phyloP scores from a whole-genome alignment of 2,113 vertebrate species.

The Pedionomus torquatus region DNA sequence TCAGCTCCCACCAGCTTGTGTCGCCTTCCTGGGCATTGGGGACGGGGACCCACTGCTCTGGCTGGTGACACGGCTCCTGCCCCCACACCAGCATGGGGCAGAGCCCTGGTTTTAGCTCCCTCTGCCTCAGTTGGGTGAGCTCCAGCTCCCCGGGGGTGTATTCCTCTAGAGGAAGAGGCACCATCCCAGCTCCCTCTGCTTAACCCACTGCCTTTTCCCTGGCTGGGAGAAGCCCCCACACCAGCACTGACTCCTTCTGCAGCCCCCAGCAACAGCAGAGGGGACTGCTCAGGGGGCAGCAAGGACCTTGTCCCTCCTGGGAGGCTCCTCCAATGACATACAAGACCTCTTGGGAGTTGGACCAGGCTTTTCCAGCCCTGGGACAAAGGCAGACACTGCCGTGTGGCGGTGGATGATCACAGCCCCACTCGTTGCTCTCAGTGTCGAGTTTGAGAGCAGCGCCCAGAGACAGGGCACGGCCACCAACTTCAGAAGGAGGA shows the following conservation, averaged over 20 bases:
- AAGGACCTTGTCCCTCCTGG: not conserved
- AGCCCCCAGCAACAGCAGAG: not conserved
- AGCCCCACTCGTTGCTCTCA: rapidly evolving
- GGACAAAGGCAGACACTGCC: not conserved
- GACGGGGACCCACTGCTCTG: rapidly evolving
- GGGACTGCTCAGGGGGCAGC: not conserved
- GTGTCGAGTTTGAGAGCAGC: not conserved
- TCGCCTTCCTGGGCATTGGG: rapidly evolving
- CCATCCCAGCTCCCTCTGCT: not conserved
- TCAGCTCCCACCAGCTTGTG: rapidly evolving
- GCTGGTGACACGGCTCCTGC: not conserved
- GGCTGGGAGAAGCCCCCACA: not conserved
- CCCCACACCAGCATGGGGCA: rapidly evolving
- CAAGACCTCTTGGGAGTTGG: not conserved
- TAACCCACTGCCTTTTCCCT: not conserved
- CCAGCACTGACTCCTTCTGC: not conserved
- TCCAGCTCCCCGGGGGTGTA: not conserved
- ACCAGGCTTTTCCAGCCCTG: not conserved
- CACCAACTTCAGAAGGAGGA: rapidly evolving
- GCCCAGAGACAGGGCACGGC: rapidly evolving
- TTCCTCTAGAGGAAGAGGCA: not conserved
- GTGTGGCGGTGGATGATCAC: not conserved
- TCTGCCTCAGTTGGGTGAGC: not conserved
- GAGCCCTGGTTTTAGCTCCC: not conserved
- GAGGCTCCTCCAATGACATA: not conserved